Percentiles rank a stretch among this genome's conserved stretches.
phyloP scores from a whole-genome alignment of 2,797 vertebrate genomes.

The Hydrophis major region DNA sequence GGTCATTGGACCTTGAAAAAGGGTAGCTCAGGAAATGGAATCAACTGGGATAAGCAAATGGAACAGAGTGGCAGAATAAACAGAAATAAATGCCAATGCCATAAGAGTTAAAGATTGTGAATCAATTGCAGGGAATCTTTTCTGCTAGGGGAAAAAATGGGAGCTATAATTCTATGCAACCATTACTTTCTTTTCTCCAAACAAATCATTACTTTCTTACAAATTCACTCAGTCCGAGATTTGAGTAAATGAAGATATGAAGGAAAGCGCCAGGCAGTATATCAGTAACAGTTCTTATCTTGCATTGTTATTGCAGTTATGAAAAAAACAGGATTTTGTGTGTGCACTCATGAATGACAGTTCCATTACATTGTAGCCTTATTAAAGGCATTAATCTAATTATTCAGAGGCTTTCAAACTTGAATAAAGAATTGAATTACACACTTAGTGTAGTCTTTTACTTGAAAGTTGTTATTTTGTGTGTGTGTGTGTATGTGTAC shows the following conservation, averaged over 20 bases:
- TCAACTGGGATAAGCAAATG: conserved; percentile 17
- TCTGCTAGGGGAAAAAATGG: background rate
- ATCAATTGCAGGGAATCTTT: background rate
- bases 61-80: conserved; percentile 18
- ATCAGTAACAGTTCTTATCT: background rate
- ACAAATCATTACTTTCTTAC: background rate
- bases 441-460: background rate
- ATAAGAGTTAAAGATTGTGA: background rate
- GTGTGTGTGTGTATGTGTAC: background rate
- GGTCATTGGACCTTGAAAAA: conserved; percentile 18
- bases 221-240: background rate
- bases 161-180: background rate
- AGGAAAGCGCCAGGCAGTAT: background rate
- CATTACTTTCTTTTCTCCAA: background rate
- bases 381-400: background rate
- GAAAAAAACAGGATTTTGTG: background rate
- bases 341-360: background rate
- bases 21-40: conserved; percentile 24
- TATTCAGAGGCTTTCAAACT: background rate
- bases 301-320: background rate
- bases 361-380: background rate
- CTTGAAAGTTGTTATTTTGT: background rate
- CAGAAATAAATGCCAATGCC: background rate
- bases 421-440: background rate
- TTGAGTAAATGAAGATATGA: background rate